Evolutionary conservation across 2,797 vertebrate genomes (phyloP), one percentile per base, ranked within the genome.

Genomic region (Etheostoma perlongum): DNA sequence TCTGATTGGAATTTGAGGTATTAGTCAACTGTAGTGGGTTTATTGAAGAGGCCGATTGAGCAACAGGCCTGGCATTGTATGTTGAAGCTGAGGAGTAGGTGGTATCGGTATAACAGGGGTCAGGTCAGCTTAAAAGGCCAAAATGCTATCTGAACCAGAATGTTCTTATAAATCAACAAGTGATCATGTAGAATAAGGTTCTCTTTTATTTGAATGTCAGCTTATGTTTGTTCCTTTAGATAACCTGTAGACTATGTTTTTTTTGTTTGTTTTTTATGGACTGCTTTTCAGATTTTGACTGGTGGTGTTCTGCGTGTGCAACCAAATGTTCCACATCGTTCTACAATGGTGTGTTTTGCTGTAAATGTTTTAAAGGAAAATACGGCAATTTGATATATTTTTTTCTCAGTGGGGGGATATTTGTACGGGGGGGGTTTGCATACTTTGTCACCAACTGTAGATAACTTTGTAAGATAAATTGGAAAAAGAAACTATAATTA

Each of bases 391-490:
- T 12, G 3, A 11, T 19, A 76, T 33, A 46, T 21, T 19, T 19
- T 46, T 44, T n/a, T 40, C 8, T 62, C 46, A 61, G 19, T 58
- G 42, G 18, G 54, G 46, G 52, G 57, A 33, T 78, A 85, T 89
- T 61, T 80, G 25, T 85, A 63, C 61, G 52, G 64, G 61, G 60
- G 70, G 48, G 46, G 19, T 23, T 79, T 82, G 51, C 11, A 42
- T 85, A 53, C 75, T 80, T 85, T 77, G 78, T 88, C 74, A 81
- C 62, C 78, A 79, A 70, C 58, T 94, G 91, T 94, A 94, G 88
- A 93, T 95, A 90, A 18, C 82, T 91, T 89, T 93, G 87, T 94
- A 93, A 89, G 78, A 93, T 88, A 85, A 74, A 70, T 81, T 46
- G 44, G 47, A 58, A 36, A 61, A 74, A 55, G 61, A 68, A 73